Evolutionary conservation across 2,113 vertebrate genomes (phyloP), one percentile per base, ranked within the genome.

Genomic region (Phrynosoma blainvillii): DNA sequence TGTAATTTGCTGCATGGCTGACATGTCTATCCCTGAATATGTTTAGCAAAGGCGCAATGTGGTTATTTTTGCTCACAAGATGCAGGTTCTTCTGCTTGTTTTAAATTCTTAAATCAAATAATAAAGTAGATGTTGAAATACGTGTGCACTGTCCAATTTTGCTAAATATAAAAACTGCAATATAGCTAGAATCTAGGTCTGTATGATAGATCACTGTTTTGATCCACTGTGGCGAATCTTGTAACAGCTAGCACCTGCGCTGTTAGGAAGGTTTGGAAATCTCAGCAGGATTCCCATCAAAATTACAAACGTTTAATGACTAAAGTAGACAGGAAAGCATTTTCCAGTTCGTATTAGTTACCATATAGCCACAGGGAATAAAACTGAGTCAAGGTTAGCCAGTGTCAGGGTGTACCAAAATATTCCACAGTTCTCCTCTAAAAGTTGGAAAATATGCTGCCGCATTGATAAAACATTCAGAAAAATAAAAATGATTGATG

Each of bases 401-500:
- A 1, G 27, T 47, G 77, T 92, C 70, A 52, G 91, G 18, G 32
- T 56, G 10, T 1, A 91, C 89, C 68, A 71, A 74, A 92, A 84
- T 84, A 36, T 84, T 86, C 68, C 80, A 36, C 59, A 82, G 81
- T 32, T 81, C 59, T 86, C 92, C 85, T 70, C 84, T 66, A 16
- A 76, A 59, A 27, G 73, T 70, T 91, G 52, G 79, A 83, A 94
- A 92, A 91, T 90, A 84, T 87, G 20, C 74, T 81, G 78, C 18
- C 42, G 54, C 30, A 23, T 36, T 40, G 89, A 83, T 82, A 84
- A 90, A 93, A 85, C 90, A 84, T 91, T 91, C 94, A 94, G 95
- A 88, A 94, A 54, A 25, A 89, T 86, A 32, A 18, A 95, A 93
- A 94, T 96, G 93, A 95, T 95, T 84, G 92, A 92, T 95, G 86